Evolutionary conservation across 2,797 vertebrate species (phyloP), one percentile per base, ranked within the genome.

Genomic region (Pseudomugil gertrudae): DNA sequence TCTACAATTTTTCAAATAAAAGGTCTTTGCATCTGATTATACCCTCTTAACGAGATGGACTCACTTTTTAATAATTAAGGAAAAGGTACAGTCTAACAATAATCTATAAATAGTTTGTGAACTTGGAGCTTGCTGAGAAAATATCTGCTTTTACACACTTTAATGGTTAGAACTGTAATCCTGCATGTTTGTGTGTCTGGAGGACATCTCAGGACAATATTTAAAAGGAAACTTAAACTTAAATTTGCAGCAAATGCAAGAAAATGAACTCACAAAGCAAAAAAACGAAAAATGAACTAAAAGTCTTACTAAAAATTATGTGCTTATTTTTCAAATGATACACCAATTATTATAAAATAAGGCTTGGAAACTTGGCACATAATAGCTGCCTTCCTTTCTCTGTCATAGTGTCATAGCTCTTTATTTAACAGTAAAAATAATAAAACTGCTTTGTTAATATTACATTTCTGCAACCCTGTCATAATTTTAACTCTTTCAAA

Each of bases 141-240:
- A 40, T 9, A 51, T 21, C 2, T 33, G 2, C 13, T 55, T 7
- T 1, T 40, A 9, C 7, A 50, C 26, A 62, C 43, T 60, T 59
- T 43, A 33, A 4, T 7, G 27, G 21, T 50, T 38, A 23, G 35
- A 57, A 35, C 10, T 10, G 48, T 26, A 19, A 60, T 55, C 14
- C 6, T 29, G 54, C 57, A 69, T 38, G 36, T 17, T 32, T 43
- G n/a, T 30, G 23, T 2, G 27, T 3, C 57, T 43, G 32, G 30
- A 53, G 68, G 5, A 2, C 8, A 51, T 67, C 40, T 35, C 63
- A 65, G 66, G 26, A 38, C 36, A 57, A 40, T 32, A 15, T 11
- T 7, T 4, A n/a, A 52, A 52, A 26, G 19, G 7, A 52, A 29
- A 29, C 50, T 52, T 52, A 52, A 53, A 19, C 11, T 23, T 14